Base-by-base conservation (phyloP, 2,888 invertebrate species). In the Erebia aethiops region DNA sequence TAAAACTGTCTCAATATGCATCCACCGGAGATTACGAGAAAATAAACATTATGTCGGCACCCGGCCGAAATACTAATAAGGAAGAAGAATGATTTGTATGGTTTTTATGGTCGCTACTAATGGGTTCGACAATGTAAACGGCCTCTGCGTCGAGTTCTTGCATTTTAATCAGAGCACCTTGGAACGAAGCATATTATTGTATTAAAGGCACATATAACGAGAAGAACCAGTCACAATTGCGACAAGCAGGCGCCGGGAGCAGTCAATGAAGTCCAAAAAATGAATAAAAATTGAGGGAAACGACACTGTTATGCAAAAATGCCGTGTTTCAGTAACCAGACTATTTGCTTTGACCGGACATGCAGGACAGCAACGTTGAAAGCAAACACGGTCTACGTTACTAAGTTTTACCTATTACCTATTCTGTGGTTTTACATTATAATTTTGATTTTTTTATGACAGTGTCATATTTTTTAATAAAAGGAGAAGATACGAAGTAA, bases 221-320 rank as follows among this genome's bases (percentile, higher is more conserved):
- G 89, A 90, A 88, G 89, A 91, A 91, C 92, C 90, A 91, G 91
- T 91, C 89, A 89, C 87, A 87, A 88, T 85, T 87, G 90, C 92
- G 90, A 86, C 90, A 86, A 85, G 84, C 84, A 82, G 92, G 90
- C 91, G 91, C 91, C 91, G 81, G 81, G 75, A 80, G 81, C 87
- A 84, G 86, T 90, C 90, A 90, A 91, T 90, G 89, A 86, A 89
- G 87, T 85, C 85, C 84, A 86, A 85, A 85, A n/a, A 51, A 51
- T n/a, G 87, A 87, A 89, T 87, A 90, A 87, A 86, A 85, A 83
- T 84, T 88, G 82, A 87, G 83, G 85, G 84, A 87, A 87, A 87
- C 86, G 78, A 85, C 82, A 82, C 82, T 82, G 84, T 84, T 85
- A 82, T 78, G 75, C 70, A 82, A 79, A 80, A 81, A 84, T 81